phyloP scores from a whole-genome alignment of 1,140 invertebrate species.

The Condylostylus longicornis region DNA sequence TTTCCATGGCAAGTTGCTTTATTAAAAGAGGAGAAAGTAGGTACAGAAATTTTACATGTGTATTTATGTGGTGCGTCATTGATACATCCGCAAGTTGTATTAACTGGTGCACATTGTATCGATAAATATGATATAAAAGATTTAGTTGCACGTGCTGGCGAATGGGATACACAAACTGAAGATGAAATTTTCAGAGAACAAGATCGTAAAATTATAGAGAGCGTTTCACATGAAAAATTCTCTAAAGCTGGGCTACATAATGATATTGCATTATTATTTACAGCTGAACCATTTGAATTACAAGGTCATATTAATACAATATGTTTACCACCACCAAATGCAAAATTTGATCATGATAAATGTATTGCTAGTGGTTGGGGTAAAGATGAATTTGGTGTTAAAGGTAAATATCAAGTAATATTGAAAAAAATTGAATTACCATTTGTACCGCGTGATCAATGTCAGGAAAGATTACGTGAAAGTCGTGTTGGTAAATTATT shows the following conservation, averaged over 20 bases:
- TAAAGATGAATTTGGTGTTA: conserved; percentile 41
- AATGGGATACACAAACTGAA: conserved; percentile 67
- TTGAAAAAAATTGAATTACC: conserved; percentile 49
- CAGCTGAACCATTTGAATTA: conserved; percentile 39
- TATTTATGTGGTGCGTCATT: conserved; percentile 41
- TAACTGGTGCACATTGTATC: conserved; percentile 47
- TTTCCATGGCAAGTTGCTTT: conserved; percentile 77
- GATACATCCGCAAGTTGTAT: conserved; percentile 36
- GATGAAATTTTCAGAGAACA: conserved; percentile 56
- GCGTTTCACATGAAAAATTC: conserved; percentile 38
- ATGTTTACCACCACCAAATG: conserved; percentile 41
- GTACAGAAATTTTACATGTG: conserved; percentile 35
- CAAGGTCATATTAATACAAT: conserved; percentile 47
- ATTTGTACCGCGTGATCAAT: conserved; percentile 38
- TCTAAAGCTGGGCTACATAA: conserved; percentile 42
- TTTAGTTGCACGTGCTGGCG: conserved; percentile 45
- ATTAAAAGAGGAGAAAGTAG: conserved; percentile 39
- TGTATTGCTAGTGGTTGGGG: conserved; percentile 55
- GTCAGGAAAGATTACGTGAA: conserved; percentile 38
- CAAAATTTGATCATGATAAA: conserved; percentile 21
- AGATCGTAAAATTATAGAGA: conserved; percentile 43
- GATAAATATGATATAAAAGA: conserved; percentile 15
- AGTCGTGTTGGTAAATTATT: conserved; percentile 47
- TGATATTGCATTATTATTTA: conserved; percentile 52
- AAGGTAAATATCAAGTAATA: conserved; percentile 48